Evolutionary conservation across 2,113 vertebrate species (phyloP).

Genomic region (Erythrocercus mccallii): DNA sequence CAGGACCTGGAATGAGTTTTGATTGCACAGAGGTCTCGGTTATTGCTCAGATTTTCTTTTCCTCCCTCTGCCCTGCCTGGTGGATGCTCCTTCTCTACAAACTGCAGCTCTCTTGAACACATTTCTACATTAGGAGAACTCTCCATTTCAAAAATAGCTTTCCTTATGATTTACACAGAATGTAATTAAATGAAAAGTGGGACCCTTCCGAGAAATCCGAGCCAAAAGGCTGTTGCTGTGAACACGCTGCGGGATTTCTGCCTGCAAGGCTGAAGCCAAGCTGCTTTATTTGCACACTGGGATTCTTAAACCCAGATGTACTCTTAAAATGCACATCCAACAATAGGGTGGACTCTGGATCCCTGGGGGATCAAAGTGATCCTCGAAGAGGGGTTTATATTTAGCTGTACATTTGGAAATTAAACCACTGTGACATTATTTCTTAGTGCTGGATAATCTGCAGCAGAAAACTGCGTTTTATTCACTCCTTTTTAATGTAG

Average conservation of each 20-base stretch:
- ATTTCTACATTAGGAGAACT: neutral
- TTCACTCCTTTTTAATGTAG: neutral
- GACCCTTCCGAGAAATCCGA: neutral
- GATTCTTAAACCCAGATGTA: neutral
- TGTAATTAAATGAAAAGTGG: neutral
- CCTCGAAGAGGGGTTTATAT: neutral
- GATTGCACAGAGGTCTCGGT: neutral
- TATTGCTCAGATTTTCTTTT: neutral
- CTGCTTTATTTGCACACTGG: neutral
- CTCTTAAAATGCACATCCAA: neutral
- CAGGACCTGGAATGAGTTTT: neutral
- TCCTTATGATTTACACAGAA: neutral
- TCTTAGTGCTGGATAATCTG: neutral
- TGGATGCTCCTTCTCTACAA: neutral
- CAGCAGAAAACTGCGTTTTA: neutral
- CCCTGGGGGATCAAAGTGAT: neutral
- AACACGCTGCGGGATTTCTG: neutral
- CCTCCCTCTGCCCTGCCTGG: neutral
- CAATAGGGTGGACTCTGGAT: neutral
- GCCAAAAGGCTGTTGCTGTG: constrained; percentile 7
- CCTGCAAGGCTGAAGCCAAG: neutral
- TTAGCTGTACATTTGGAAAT: neutral
- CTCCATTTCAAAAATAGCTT: neutral
- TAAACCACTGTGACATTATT: neutral
- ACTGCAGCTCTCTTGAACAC: neutral